These are phyloP conservation scores for Catostylus mosaicus DNA, from an alignment of 30 jellyfish, hydroid and myxozoan species.

Conservation along the genomic window DNA sequence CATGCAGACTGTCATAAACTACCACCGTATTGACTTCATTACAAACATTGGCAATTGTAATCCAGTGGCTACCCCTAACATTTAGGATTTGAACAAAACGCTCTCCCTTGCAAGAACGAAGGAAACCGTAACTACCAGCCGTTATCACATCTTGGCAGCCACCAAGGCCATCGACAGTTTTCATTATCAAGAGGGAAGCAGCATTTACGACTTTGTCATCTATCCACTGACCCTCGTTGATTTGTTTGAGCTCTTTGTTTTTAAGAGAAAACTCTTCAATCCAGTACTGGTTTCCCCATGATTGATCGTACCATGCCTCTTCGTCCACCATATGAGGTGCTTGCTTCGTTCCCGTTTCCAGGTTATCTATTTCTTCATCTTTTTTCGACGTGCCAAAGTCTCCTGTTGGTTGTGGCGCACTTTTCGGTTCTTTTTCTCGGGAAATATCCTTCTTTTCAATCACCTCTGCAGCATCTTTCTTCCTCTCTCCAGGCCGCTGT, in stretches of 20 bases:
- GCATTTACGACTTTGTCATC: background rate
- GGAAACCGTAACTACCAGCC: background rate
- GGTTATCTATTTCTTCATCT: background rate
- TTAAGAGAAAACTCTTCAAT: background rate
- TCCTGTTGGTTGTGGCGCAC: background rate
- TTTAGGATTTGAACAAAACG: background rate
- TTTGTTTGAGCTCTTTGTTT: background rate
- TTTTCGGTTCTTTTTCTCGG: background rate
- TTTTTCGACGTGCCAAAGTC: background rate
- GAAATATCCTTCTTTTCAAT: background rate
- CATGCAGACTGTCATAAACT: too few species aligned
- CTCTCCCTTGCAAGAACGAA: background rate
- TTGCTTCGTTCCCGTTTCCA: background rate
- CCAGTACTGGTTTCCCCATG: background rate
- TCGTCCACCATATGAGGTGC: background rate
- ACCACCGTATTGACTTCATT: too few species aligned
- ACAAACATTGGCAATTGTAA: too few species aligned
- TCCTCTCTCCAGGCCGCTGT: background rate
- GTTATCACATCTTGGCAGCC: background rate
- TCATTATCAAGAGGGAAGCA: background rate
- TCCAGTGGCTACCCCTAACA: too few species aligned
- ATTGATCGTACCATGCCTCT: background rate
- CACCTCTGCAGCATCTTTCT: background rate
- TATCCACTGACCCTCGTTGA: background rate
- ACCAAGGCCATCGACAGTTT: background rate